phyloP scores from a whole-genome alignment of 2,113 vertebrate genomes.

The Ageneiosus marmoratus region DNA sequence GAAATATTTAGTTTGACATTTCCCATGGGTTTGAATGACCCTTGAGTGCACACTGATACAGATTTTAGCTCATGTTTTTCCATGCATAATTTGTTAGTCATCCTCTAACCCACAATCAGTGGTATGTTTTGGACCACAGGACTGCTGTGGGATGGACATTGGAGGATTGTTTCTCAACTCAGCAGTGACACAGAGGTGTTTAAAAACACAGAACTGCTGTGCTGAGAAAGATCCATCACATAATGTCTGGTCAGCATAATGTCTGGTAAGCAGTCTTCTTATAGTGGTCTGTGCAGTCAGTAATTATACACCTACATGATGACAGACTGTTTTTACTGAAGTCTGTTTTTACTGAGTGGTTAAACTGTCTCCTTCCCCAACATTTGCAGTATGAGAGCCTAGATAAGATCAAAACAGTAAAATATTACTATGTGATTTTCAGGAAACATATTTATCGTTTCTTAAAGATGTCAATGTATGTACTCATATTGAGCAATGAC shows the following conservation, averaged over 20 bases:
- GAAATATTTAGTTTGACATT: background rate
- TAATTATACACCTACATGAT: background rate
- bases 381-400: background rate
- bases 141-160: background rate
- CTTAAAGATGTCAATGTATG: background rate
- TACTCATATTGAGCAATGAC: background rate
- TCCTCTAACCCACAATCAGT: conserved; percentile 5
- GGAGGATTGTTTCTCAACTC: background rate
- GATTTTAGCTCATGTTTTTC: conserved; percentile 4
- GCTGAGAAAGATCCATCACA: conserved; percentile 12
- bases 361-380: background rate
- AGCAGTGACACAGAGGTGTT: conserved; percentile 1
- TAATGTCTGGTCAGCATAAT: conserved; percentile 6
- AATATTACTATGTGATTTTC: background rate
- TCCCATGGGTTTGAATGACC: background rate
- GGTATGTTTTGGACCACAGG: conserved; percentile 6
- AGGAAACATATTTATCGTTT: background rate
- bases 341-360: background rate
- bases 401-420: background rate
- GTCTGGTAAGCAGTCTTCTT: background rate
- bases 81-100: conserved; percentile 21
- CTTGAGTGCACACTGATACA: background rate
- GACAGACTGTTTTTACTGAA: background rate
- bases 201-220: conserved; percentile 2
- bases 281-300: background rate